These are phyloP conservation scores for Netelia virgata DNA, from an alignment of 2,888 invertebrate species.

Conservation along the genomic window DNA sequence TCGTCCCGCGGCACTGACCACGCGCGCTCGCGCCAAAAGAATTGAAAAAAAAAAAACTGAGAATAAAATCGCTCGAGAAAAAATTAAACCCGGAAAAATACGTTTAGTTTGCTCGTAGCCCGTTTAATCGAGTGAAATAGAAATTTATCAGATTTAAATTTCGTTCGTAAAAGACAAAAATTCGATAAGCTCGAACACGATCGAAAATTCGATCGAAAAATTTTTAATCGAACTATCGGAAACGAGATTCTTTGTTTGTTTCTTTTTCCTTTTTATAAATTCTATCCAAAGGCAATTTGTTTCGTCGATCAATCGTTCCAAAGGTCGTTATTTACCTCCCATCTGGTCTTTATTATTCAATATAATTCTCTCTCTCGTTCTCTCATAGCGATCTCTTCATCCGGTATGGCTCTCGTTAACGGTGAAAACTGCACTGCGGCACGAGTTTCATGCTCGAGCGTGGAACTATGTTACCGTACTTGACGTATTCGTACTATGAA, in stretches of 20 bases:
- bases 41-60: not conserved
- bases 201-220: not conserved
- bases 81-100: not conserved
- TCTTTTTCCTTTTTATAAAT: not conserved
- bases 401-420: constrained; percentile 28
- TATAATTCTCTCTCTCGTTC: not conserved
- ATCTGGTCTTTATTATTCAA: constrained; percentile 4
- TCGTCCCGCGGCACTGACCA: not conserved
- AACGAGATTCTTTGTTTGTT: not conserved
- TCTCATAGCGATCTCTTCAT: not conserved
- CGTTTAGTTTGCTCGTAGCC: not conserved
- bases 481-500: constrained; percentile 27
- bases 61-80: not conserved
- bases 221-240: not conserved
- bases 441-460: constrained; percentile 31
- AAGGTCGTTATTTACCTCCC: not conserved
- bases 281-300: not conserved
- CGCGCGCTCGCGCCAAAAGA: not conserved
- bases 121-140: not conserved
- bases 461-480: constrained; percentile 51
- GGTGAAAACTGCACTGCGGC: constrained; percentile 53
- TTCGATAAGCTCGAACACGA: too few species aligned
- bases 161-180: not conserved
- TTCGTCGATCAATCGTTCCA: not conserved
- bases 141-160: not conserved